A percentile compares a stretch with the other conserved stretches of the same genome.
Evolutionary conservation across 2,888 invertebrate species (phyloP).

Genomic region (Leucophenga maculata): DNA sequence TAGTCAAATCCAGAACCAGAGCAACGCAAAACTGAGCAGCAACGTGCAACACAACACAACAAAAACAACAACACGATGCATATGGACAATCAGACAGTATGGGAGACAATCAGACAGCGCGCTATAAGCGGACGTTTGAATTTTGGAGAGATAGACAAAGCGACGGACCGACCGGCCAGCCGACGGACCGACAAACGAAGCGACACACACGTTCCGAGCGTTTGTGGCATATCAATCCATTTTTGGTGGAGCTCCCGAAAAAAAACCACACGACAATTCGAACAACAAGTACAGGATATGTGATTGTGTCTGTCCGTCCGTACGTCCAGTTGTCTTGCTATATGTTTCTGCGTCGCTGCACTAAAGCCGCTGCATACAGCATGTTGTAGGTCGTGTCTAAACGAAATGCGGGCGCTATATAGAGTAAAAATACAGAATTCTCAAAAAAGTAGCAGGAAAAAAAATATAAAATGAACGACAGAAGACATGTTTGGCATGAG

Average conservation of each 20-base stretch:
- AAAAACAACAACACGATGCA: neutral
- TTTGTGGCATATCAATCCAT: constrained; percentile 30
- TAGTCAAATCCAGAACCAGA: constrained; percentile 20
- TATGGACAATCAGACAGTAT: neutral
- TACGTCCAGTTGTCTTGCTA: neutral
- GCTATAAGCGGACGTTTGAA: constrained; percentile 11
- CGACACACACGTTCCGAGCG: constrained; percentile 24
- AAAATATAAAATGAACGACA: constrained; percentile 3
- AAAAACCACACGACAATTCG: constrained; percentile 14
- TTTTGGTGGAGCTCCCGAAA: constrained; percentile 20
- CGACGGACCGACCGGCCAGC: no score
- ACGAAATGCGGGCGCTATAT: constrained; percentile 19
- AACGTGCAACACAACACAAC: neutral
- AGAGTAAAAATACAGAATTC: neutral
- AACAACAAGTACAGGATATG: constrained; percentile 15
- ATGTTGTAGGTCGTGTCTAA: constrained; percentile 20
- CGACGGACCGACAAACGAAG: neutral
- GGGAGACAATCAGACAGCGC: neutral
- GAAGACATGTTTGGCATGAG: constrained; percentile 26
- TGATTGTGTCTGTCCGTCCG: neutral
- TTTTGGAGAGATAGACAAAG: constrained; percentile 1
- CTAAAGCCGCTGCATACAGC: neutral
- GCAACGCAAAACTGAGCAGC: neutral
- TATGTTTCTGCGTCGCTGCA: neutral
- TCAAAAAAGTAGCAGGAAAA: neutral